phyloP scores from a whole-genome alignment of 1,140 invertebrate species.

The Temnothorax curvispinosus region DNA sequence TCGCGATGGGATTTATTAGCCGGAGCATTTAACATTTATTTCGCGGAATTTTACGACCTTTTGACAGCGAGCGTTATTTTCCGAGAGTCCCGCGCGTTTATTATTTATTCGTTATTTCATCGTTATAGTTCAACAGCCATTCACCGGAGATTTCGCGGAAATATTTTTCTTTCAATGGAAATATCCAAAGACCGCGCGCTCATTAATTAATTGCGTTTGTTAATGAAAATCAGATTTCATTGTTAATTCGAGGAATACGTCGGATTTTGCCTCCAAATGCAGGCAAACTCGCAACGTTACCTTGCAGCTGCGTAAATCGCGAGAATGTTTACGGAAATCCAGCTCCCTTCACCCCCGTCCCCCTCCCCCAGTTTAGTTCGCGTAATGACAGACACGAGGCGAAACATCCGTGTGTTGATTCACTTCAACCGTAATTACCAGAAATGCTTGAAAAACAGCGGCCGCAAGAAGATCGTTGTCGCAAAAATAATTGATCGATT shows the following conservation, averaged over 20 bases:
- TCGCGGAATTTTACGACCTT: background rate
- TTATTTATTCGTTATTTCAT: background rate
- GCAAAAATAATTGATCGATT: constrained; percentile 34
- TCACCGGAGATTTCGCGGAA: background rate
- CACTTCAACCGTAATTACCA: background rate
- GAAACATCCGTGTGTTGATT: constrained; percentile 25
- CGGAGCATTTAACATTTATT: background rate
- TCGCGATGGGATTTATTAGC: background rate
- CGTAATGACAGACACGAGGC: background rate
- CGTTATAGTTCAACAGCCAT: background rate
- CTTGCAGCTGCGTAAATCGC: background rate
- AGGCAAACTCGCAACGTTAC: background rate
- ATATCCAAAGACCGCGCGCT: background rate
- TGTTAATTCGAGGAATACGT: background rate
- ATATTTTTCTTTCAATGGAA: background rate
- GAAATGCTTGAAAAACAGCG: background rate
- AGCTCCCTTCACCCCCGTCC: no score
- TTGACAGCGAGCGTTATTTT: background rate
- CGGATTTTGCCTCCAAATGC: background rate
- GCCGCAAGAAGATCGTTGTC: background rate
- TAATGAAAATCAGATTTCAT: background rate
- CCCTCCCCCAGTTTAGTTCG: background rate
- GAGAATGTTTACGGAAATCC: background rate
- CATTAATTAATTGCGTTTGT: background rate
- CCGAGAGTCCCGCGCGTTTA: background rate